phyloP scores from a whole-genome alignment of 2,797 vertebrate species.

The Rhabdomys pumilio region DNA sequence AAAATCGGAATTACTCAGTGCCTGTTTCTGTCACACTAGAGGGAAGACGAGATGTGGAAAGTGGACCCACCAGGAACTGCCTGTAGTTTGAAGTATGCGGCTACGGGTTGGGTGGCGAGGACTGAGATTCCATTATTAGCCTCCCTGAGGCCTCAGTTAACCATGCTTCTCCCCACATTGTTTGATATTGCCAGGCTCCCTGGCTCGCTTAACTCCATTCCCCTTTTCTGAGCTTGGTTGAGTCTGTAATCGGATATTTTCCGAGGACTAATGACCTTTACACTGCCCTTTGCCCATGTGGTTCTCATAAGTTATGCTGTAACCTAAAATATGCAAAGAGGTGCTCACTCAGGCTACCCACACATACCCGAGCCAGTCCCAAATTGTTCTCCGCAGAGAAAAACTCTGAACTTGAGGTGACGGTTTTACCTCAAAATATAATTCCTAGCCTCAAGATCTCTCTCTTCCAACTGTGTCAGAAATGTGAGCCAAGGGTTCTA shows the following conservation, averaged over 20 bases:
- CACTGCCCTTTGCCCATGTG: background rate
- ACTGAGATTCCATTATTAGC: background rate
- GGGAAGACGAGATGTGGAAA: background rate
- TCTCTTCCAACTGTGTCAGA: slow-evolving; percentile 46
- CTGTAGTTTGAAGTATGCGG: background rate
- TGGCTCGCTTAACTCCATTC: background rate
- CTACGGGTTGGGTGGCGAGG: background rate
- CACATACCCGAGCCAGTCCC: slow-evolving; percentile 19
- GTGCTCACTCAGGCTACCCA: background rate
- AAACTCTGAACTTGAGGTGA: background rate
- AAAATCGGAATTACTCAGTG: background rate
- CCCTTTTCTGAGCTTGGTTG: background rate
- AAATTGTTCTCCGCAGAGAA: slow-evolving; percentile 24
- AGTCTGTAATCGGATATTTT: background rate
- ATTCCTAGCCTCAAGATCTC: slow-evolving; percentile 17
- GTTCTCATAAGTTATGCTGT: background rate
- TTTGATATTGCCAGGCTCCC: background rate
- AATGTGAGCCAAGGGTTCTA: slow-evolving; percentile 56
- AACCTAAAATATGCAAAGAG: slow-evolving; percentile 56
- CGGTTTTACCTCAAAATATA: slow-evolving; percentile 66
- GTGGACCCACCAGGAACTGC: background rate
- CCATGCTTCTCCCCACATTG: background rate
- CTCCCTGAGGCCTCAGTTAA: background rate
- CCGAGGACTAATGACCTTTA: background rate
- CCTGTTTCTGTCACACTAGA: background rate